Conservation (phyloP, 2,888 invertebrate species). For the Molanna angustata region DNA sequence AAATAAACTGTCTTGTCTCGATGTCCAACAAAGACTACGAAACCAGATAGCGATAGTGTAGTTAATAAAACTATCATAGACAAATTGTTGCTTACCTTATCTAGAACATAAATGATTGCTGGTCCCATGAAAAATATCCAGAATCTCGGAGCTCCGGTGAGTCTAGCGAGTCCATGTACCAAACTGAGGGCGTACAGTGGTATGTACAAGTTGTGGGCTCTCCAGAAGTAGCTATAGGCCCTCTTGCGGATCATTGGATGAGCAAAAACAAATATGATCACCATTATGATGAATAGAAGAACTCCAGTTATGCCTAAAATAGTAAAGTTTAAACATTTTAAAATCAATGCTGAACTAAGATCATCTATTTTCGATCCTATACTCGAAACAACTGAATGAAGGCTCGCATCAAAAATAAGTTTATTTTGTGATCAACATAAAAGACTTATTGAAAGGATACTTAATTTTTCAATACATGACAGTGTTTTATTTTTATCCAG, state of each 20-base stretch:
- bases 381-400: too few species aligned
- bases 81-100: conserved; percentile 65
- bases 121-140: conserved; percentile 94
- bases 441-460: too few species aligned
- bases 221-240: conserved; percentile 95
- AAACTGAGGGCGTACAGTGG: conserved; percentile 81
- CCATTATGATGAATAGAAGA: conserved; percentile 84
- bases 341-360: too few species aligned
- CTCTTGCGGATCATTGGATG: conserved; percentile 89
- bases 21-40: too few species aligned
- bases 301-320: conserved; percentile 80
- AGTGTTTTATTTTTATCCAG: too few species aligned
- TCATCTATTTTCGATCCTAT: too few species aligned
- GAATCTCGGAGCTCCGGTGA: conserved; percentile 89
- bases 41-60: too few species aligned
- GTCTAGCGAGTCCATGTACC: conserved; percentile 85
- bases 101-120: conserved; percentile 83
- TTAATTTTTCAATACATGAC: too few species aligned
- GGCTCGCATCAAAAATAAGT: too few species aligned
- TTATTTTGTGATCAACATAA: too few species aligned
- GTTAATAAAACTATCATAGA: neutral
- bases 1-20: too few species aligned
- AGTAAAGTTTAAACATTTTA: too few species aligned
- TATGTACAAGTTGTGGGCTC: conserved; percentile 87
- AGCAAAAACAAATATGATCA: conserved; percentile 95